These are phyloP conservation scores for Eupeodes corollae DNA, from an alignment of 1,140 invertebrate species.

Conservation along the genomic window DNA sequence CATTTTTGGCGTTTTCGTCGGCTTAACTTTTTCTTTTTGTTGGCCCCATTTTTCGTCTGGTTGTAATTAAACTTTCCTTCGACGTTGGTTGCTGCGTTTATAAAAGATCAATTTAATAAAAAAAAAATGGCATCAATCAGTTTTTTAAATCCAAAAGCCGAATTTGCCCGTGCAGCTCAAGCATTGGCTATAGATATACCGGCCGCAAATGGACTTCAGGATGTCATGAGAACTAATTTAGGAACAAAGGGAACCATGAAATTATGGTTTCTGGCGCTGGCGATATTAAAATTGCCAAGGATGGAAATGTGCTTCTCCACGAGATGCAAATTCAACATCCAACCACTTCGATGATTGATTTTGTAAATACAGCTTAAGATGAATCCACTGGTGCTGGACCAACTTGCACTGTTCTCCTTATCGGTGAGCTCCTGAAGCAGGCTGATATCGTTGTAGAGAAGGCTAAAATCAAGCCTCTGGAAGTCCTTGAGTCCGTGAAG, in stretches of 20 bases:
- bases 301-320: slow-evolving; percentile 96
- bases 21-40: too few relatives aligned
- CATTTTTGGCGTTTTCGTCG: too few relatives aligned
- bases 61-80: too few relatives aligned
- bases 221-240: slow-evolving; percentile 96
- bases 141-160: slow-evolving; percentile 98
- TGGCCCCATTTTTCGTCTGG: too few relatives aligned
- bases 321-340: slow-evolving; percentile 99
- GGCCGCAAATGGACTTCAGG: slow-evolving; percentile 94
- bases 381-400: slow-evolving; percentile 98
- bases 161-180: slow-evolving; percentile 90
- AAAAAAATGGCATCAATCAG: slow-evolving; percentile 84
- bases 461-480: slow-evolving; percentile 73
- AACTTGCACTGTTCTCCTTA: slow-evolving; percentile 93
- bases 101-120: too few relatives aligned
- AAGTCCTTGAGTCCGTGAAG: slow-evolving; percentile 83
- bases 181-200: slow-evolving; percentile 94
- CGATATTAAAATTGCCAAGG: slow-evolving; percentile 99
- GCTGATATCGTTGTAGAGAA: slow-evolving; percentile 92
- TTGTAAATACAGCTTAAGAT: slow-evolving; percentile 97
- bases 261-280: slow-evolving; percentile 96
- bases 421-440: slow-evolving; percentile 95
- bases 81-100: too few relatives aligned
- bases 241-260: slow-evolving; percentile 99
- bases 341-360: slow-evolving; percentile 92